Percentiles rank a stretch among this genome's conserved stretches.
Conservation (phyloP, 2,797 vertebrate genomes). For the Gymnodraco acuticeps region DNA sequence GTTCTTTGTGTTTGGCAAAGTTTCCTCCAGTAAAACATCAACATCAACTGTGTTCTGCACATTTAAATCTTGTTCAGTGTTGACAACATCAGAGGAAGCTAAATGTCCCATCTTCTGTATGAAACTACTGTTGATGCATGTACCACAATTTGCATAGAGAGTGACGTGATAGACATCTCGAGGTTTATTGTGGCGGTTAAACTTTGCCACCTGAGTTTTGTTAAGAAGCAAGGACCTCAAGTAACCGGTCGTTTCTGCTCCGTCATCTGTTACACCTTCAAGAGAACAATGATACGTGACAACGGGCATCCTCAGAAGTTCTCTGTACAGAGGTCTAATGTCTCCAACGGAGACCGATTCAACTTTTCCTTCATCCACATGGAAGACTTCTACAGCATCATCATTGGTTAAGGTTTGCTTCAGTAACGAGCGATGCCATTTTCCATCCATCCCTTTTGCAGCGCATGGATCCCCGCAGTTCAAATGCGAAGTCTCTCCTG, state of each 20-base stretch:
- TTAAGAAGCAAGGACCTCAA: conserved; percentile 86
- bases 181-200: conserved; percentile 78
- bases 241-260: conserved; percentile 67
- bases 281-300: conserved; percentile 89
- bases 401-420: conserved; percentile 60
- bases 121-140: conserved; percentile 84
- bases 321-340: conserved; percentile 80
- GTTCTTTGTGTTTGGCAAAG: not conserved
- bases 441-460: conserved; percentile 85
- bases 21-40: conserved; percentile 10
- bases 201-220: conserved; percentile 80
- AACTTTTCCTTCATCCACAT: conserved; percentile 90
- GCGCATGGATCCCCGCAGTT: conserved; percentile 88
- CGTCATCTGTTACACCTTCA: conserved; percentile 80
- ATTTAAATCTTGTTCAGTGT: conserved; percentile 15
- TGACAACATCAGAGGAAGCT: not conserved
- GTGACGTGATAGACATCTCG: conserved; percentile 86
- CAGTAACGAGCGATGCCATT: conserved; percentile 87
- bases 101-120: conserved; percentile 52
- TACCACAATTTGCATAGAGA: conserved; percentile 79
- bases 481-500: conserved; percentile 59
- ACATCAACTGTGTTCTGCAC: conserved; percentile 15
- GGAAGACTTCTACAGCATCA: conserved; percentile 83
- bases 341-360: conserved; percentile 82
- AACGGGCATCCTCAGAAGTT: conserved; percentile 90